Evolutionary conservation across 1,140 invertebrate genomes (phyloP).

Genomic region (Aphaenogaster ashmeadi): DNA sequence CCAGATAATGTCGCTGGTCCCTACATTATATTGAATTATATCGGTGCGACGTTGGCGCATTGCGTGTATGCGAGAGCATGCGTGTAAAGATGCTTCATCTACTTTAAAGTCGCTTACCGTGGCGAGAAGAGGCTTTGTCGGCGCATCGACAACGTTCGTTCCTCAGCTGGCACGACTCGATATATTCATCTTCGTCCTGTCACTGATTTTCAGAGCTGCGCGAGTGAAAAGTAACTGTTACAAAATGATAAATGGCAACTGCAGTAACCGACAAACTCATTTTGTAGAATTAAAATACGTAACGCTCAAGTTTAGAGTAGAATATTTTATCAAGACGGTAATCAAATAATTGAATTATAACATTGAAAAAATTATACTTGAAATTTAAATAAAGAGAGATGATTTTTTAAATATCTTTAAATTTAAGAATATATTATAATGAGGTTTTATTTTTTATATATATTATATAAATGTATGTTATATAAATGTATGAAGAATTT

Average conservation of each 20-base stretch:
- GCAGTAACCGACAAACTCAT: background rate
- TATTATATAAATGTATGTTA: no score
- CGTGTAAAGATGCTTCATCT: conserved; percentile 14
- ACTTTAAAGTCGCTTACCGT: conserved; percentile 52
- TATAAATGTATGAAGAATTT: no score
- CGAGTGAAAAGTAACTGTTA: background rate
- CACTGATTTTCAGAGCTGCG: background rate
- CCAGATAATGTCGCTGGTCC: conserved; percentile 80
- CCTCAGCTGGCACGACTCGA: background rate
- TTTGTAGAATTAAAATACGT: conserved; percentile 6
- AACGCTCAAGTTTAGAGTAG: background rate
- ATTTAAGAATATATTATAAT: background rate
- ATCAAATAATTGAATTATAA: background rate
- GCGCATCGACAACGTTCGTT: conserved; percentile 43
- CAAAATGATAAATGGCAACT: conserved; percentile 16
- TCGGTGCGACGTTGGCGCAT: conserved; percentile 61
- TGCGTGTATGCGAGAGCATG: conserved; percentile 28
- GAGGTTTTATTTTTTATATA: no score
- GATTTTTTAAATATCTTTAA: background rate
- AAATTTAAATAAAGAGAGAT: background rate
- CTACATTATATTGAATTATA: conserved; percentile 82
- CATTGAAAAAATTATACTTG: background rate
- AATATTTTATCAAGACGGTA: background rate
- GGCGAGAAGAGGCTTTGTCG: conserved; percentile 65
- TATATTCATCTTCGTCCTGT: conserved; percentile 51